Evolutionary conservation across 2,888 invertebrate species (phyloP), one percentile per base, ranked within the genome.

Genomic region (Euplagia quadripunctaria): DNA sequence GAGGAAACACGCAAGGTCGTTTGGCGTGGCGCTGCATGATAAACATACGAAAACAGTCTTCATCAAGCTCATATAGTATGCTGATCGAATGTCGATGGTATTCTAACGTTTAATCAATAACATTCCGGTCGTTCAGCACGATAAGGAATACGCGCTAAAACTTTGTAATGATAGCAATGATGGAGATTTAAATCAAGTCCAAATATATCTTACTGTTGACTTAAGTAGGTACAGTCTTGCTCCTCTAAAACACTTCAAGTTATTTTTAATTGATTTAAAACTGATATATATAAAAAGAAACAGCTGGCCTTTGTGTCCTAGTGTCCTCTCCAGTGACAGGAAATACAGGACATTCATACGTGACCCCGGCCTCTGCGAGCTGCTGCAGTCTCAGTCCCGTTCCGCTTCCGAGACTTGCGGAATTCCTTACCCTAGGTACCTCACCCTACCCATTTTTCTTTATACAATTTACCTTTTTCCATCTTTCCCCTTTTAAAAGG

Each of bases 101-200:
- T 77, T 71, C 74, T 51, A 69, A 68, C 82, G 66, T 51, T 66
- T 70, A 70, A 74, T 82, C 82, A 77, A 82, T 82, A 78, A 76
- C 78, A 77, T 80, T 75, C 68, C 74, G 70, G 77, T 61, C 68
- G 74, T 52, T 31, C 52, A 9, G 61, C 43, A 69, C 73, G 73
- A 79, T 82, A 78, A 82, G 75, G 52, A n/a, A 52, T 43, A 70
- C 65, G 73, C 66, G 71, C 14, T 49, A 42, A 68, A 70, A 67
- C 73, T 72, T 9, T 43, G 46, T 72, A 68, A 68, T 72, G n/a
- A 58, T 20, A 20, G 5, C 20, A 58, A 5, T 20, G 20, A 31
- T 12, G 14, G 31, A 31, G 14, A 1, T 31, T 20, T 20, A 14
- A 14, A 20, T 61, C 14, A 61, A 61, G 61, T 58, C 58, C 20